phyloP scores from a whole-genome alignment of 2,797 vertebrate genomes.

The Scleropages formosus region DNA sequence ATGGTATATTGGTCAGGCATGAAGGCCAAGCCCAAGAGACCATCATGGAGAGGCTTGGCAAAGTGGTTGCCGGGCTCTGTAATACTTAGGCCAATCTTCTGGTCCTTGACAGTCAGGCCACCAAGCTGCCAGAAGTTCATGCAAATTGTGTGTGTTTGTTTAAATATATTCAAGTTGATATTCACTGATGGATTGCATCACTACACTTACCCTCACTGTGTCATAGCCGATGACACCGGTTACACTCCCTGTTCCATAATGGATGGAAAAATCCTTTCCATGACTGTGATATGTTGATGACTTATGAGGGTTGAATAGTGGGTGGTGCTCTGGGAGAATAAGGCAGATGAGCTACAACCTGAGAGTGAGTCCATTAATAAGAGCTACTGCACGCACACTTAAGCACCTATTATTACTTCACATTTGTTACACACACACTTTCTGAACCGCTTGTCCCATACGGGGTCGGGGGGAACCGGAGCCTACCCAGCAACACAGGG shows the following conservation, averaged over 20 bases:
- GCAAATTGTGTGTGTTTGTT: neutral
- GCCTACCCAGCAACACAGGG: too few species aligned
- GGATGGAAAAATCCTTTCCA: slow-evolving; percentile 35
- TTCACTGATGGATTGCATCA: too few species aligned
- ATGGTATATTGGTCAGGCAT: slow-evolving; percentile 35
- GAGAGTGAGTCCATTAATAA: slow-evolving; percentile 26
- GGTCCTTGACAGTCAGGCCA: slow-evolving; percentile 51
- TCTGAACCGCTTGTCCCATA: too few species aligned
- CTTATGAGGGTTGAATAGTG: slow-evolving; percentile 37
- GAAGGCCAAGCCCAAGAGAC: slow-evolving; percentile 67
- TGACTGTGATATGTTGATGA: slow-evolving; percentile 36
- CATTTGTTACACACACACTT: too few species aligned
- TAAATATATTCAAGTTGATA: too few species aligned
- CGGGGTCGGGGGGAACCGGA: too few species aligned
- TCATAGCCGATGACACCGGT: slow-evolving; percentile 40
- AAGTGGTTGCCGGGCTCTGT: slow-evolving; percentile 58
- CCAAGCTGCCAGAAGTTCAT: slow-evolving; percentile 55
- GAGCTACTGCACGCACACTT: too few species aligned
- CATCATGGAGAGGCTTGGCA: slow-evolving; percentile 60
- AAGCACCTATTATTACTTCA: slow-evolving; percentile 40
- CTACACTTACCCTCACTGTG: slow-evolving; percentile 36
- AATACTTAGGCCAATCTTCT: slow-evolving; percentile 66
- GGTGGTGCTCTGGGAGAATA: slow-evolving; percentile 30
- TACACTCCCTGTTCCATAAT: slow-evolving; percentile 39
- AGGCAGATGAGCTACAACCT: slow-evolving; percentile 14